Base-by-base conservation (phyloP, 2,797 vertebrate species). In the Lutjanus campechanus region DNA sequence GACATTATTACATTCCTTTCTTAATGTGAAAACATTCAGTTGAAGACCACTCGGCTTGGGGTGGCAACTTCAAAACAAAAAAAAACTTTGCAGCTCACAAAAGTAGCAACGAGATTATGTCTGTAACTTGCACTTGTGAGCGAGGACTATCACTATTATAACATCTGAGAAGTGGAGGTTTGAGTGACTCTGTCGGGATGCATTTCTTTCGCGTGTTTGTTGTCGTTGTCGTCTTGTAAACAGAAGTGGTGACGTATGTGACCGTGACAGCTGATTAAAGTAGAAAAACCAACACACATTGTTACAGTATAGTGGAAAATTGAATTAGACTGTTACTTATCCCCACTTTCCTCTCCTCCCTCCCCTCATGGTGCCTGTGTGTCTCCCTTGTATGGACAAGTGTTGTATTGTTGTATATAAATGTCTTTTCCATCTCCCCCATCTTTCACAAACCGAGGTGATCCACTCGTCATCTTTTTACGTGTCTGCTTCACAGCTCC, bases 271-370 rank as follows among this genome's bases (percentile, higher is more conserved):
- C 88, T 89, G 89, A 89, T 73, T 78, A 86, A 36, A 81, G 58
- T 86, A 90, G 71, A 90, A 88, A 83, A 90, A 79, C 2, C 58
- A 82, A 82, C 81, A 88, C 77, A 74, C 61, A 75, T 85, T 78
- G 86, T 91, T 88, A 80, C 82, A 89, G 85, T 93, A 69, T 89
- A 89, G 90, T 91, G 90, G 73, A 88, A 86, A 90, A 86, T 85
- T 84, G 59, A 92, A 91, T 89, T 89, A 91, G 95, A 95, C 95
- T 96, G 95, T 95, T 95, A 95, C 86, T 36, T 80, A 67, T 75
- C 61, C 68, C 73, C 65, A 70, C 73, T 69, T 78, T 36, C 29
- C 29, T 36, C 66, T 70, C 75, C 81, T 74, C 75, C 66, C 62
- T 77, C 63, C 82, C 64, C 82, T 86, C 84, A 87, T 73, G 72